These are phyloP conservation scores for Chunga burmeisteri DNA, from an alignment of 2,113 vertebrate species.

Conservation along the genomic window DNA sequence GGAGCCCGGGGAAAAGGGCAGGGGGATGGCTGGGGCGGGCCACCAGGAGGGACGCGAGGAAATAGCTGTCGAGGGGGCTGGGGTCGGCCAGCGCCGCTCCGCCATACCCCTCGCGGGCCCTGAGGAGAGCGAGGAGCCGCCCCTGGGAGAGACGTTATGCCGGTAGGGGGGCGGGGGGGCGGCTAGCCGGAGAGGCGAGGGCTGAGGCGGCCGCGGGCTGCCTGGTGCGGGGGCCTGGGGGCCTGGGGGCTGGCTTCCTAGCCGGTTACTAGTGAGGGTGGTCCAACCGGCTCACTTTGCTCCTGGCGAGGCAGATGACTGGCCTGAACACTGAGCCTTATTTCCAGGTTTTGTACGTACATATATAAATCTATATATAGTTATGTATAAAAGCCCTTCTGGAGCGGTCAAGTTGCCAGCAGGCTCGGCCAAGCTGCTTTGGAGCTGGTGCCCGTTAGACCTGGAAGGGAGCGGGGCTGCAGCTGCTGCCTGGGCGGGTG, in stretches of 20 bases:
- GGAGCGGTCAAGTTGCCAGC: neutral
- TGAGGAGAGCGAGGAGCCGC: neutral
- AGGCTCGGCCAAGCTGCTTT: neutral
- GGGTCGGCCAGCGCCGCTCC: neutral
- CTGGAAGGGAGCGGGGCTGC: neutral
- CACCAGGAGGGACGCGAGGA: neutral
- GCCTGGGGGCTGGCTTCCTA: neutral
- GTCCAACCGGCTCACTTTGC: accelerated
- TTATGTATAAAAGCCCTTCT: accelerated
- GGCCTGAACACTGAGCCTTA: accelerated
- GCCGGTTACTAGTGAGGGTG: neutral
- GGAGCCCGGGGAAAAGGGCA: neutral
- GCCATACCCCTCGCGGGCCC: accelerated
- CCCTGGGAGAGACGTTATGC: too few relatives aligned
- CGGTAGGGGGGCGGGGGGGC: neutral
- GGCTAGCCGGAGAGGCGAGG: too few relatives aligned
- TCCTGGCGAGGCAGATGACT: too few relatives aligned
- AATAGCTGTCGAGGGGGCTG: neutral
- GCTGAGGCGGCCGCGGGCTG: too few relatives aligned
- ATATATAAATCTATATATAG: too few relatives aligned
- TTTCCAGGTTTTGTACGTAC: neutral
- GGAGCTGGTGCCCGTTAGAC: accelerated
- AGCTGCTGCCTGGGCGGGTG: neutral
- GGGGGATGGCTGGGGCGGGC: neutral
- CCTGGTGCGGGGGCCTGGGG: too few relatives aligned